Conservation (phyloP, 2,888 invertebrate species). For the Linyphia triangularis region DNA sequence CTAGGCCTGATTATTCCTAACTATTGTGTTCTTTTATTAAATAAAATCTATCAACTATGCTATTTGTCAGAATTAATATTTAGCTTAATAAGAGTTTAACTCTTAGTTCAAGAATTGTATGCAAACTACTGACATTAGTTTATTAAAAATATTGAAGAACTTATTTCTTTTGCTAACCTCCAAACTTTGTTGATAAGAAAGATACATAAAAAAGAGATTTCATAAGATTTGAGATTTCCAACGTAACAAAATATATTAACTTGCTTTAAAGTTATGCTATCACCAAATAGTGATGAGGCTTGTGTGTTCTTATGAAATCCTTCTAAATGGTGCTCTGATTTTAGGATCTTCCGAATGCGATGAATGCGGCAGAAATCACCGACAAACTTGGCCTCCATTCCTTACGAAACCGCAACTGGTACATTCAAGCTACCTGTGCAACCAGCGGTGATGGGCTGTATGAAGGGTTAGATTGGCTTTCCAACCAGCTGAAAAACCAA, state of each 20-base stretch:
- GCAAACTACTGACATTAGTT: too few relatives aligned
- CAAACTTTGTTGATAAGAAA: neutral
- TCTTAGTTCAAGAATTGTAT: too few relatives aligned
- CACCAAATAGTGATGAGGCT: too few relatives aligned
- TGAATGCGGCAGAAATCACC: slow-evolving; percentile 99
- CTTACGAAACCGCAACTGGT: slow-evolving; percentile 94
- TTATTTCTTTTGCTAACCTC: neutral
- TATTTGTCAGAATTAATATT: too few relatives aligned
- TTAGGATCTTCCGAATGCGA: slow-evolving; percentile 96
- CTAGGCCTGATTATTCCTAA: too few relatives aligned
- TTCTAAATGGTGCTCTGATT: slow-evolving; percentile 3
- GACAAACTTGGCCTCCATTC: slow-evolving; percentile 99
- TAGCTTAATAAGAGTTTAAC: too few relatives aligned
- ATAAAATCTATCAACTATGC: too few relatives aligned
- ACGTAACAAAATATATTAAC: neutral
- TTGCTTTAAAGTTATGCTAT: too few relatives aligned
- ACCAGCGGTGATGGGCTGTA: slow-evolving; percentile 99
- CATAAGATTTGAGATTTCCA: neutral
- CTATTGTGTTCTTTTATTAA: too few relatives aligned
- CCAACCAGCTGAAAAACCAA: slow-evolving; percentile 97
- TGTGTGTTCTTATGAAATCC: too few relatives aligned
- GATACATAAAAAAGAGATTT: neutral
- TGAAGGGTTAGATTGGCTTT: slow-evolving; percentile 99
- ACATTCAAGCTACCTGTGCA: slow-evolving; percentile 97
- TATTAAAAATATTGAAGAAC: too few relatives aligned